A percentile compares a stretch with the other conserved stretches of the same genome.
These are phyloP conservation scores for Pachypsylla venusta DNA, from an alignment of 1,140 invertebrate species.

Conservation along the genomic window DNA sequence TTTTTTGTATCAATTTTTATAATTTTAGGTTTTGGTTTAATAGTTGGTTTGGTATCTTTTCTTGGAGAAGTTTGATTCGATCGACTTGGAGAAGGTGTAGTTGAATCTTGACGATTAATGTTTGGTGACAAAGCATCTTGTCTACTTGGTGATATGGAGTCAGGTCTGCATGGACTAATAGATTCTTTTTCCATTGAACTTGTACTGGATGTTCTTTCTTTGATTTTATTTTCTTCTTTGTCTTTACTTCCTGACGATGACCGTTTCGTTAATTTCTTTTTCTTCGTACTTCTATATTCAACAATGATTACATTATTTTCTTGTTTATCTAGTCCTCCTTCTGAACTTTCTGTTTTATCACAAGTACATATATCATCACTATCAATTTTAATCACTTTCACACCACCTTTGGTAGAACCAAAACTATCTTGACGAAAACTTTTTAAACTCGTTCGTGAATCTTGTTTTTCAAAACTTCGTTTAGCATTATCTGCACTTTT, in stretches of 20 bases:
- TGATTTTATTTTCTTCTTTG: slow-evolving; percentile 18
- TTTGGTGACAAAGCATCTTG: neutral
- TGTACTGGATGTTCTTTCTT: slow-evolving; percentile 11
- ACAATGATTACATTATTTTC: slow-evolving; percentile 26
- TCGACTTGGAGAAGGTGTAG: neutral
- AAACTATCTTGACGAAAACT: slow-evolving; percentile 5
- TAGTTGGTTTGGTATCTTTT: slow-evolving; percentile 1
- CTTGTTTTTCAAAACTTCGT: slow-evolving; percentile 5
- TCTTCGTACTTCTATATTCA: slow-evolving; percentile 25
- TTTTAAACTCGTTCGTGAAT: neutral
- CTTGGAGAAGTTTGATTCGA: neutral
- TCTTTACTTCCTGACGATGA: slow-evolving; percentile 25
- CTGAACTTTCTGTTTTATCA: slow-evolving; percentile 22
- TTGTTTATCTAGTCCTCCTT: slow-evolving; percentile 21
- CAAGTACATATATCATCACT: slow-evolving; percentile 20
- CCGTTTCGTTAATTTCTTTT: slow-evolving; percentile 24
- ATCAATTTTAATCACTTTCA: slow-evolving; percentile 25
- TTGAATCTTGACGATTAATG: neutral
- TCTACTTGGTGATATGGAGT: neutral
- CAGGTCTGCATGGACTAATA: neutral
- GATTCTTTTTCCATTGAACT: slow-evolving; percentile 1
- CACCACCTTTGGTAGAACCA: neutral
- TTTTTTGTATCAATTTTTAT: slow-evolving; percentile 4
- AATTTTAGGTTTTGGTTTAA: slow-evolving; percentile 11
- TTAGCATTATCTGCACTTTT: slow-evolving; percentile 22